Percentiles rank a stretch among this genome's conserved stretches.
Conservation (phyloP, 1,140 invertebrate species). For the Leptinotarsa undecemlineata region DNA sequence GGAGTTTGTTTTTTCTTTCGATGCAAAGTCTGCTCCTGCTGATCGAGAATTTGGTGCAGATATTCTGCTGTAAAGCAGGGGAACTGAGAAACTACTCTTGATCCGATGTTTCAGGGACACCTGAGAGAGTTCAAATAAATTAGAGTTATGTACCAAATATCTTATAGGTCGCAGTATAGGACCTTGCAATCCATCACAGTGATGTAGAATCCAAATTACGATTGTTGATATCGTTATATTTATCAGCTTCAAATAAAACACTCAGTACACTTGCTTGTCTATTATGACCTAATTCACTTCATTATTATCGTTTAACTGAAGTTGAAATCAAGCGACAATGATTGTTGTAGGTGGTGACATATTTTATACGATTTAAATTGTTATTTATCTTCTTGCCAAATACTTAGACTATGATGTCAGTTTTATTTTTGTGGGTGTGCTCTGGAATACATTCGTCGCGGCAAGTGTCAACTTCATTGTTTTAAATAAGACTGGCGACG, state of each 20-base stretch:
- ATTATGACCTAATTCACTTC: neutral
- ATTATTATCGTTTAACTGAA: constrained; percentile 8
- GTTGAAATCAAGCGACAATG: constrained; percentile 28
- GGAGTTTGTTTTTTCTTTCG: too few relatives aligned
- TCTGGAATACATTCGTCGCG: constrained; percentile 13
- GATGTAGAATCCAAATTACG: too few relatives aligned
- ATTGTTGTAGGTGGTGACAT: constrained; percentile 39
- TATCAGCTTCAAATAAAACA: neutral
- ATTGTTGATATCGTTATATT: too few relatives aligned
- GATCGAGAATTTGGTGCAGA: too few relatives aligned
- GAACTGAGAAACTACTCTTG: too few relatives aligned
- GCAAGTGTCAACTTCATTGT: constrained; percentile 12
- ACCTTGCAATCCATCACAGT: too few relatives aligned
- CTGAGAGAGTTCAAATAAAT: too few relatives aligned
- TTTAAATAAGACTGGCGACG: constrained; percentile 24
- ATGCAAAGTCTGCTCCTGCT: too few relatives aligned
- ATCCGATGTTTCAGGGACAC: too few relatives aligned
- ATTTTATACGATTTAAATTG: constrained; percentile 31
- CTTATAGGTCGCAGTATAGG: too few relatives aligned
- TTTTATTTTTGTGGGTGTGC: constrained; percentile 37
- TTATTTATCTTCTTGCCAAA: constrained; percentile 43
- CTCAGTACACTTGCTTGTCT: neutral
- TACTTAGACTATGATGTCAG: constrained; percentile 44
- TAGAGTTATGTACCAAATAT: too few relatives aligned
- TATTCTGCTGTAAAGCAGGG: too few relatives aligned